Conservation (phyloP, 2,888 invertebrate species). For the Flexamia atlantica region DNA sequence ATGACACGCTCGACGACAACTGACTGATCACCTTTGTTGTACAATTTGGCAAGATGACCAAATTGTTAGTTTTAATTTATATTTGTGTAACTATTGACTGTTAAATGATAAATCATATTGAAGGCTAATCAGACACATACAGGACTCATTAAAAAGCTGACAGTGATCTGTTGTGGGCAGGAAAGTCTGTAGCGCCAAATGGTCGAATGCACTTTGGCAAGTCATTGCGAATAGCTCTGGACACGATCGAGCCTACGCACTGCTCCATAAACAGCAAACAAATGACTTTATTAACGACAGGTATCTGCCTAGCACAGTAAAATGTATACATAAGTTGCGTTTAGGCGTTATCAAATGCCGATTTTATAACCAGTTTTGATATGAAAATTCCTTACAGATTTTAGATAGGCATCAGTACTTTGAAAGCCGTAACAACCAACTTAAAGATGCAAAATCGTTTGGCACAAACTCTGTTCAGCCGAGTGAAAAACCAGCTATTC, state of each 20-base stretch:
- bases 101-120: background rate
- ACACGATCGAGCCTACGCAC: background rate
- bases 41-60: no score
- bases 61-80: no score
- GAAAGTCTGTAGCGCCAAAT: background rate
- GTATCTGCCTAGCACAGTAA: background rate
- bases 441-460: no score
- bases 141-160: background rate
- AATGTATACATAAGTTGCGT: background rate
- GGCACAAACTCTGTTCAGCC: no score
- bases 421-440: no score
- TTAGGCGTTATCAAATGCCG: background rate
- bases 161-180: background rate
- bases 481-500: no score
- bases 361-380: background rate
- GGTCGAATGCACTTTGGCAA: conserved; percentile 38
- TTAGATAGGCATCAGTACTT: background rate
- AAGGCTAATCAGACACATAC: background rate
- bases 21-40: no score
- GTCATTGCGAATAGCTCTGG: background rate
- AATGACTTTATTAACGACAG: conserved; percentile 15
- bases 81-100: no score
- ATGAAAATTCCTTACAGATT: background rate
- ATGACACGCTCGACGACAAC: no score
- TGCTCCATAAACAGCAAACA: background rate